These are phyloP conservation scores for Galaxias olidus DNA, from an alignment of 2,797 vertebrate genomes.

Conservation along the genomic window DNA sequence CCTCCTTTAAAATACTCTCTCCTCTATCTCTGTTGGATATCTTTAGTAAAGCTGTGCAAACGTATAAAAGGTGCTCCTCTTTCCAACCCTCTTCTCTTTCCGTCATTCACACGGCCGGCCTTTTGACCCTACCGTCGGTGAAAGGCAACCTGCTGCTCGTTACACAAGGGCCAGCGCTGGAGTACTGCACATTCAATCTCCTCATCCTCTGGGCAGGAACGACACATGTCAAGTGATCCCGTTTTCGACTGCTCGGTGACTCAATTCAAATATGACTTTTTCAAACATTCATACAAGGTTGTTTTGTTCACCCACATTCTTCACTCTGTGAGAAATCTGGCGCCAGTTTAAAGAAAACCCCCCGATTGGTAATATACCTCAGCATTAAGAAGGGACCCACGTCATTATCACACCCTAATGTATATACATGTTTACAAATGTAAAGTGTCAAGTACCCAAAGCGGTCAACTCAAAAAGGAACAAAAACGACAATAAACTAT, in stretches of 20 bases:
- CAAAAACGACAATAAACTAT: constrained; percentile 58
- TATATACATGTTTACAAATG: constrained; percentile 79
- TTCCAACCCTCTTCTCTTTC: constrained; percentile 59
- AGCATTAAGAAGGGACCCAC: constrained; percentile 71
- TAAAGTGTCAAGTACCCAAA: constrained; percentile 88
- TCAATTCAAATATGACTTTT: constrained; percentile 41
- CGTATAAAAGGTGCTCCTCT: constrained; percentile 76
- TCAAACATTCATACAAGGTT: constrained; percentile 68
- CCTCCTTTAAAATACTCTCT: constrained; percentile 68
- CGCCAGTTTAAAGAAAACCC: constrained; percentile 72
- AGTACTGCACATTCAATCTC: constrained; percentile 70
- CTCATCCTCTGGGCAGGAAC: constrained; percentile 73
- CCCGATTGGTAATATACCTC: constrained; percentile 73
- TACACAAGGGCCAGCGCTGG: constrained; percentile 69
- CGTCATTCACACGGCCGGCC: constrained; percentile 65
- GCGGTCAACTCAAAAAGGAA: constrained; percentile 72
- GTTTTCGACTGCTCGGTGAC: constrained; percentile 65
- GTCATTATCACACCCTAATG: constrained; percentile 73
- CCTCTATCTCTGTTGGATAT: constrained; percentile 64
- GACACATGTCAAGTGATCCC: constrained; percentile 72
- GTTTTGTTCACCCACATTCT: constrained; percentile 61
- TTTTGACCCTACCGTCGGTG: constrained; percentile 70
- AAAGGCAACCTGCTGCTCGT: constrained; percentile 71
- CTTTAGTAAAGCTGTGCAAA: constrained; percentile 84
- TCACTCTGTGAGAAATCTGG: constrained; percentile 72